Evolutionary conservation across 2,888 invertebrate species (phyloP), one percentile per base, ranked within the genome.

Genomic region (Scaptomyza caliginosa): DNA sequence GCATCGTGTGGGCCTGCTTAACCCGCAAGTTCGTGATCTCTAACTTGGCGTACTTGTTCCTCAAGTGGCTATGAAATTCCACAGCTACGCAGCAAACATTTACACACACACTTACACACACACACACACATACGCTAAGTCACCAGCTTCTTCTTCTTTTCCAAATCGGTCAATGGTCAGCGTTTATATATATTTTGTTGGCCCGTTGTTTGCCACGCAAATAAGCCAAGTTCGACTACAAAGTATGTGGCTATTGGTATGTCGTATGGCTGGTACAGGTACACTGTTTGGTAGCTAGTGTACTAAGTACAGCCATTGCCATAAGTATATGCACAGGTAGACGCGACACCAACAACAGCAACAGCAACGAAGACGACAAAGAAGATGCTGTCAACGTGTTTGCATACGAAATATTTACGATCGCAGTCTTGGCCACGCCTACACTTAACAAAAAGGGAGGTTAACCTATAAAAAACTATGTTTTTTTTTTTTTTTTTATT

Each of bases 91-190:
- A 81, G 78, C 45, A 51, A 36, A 56, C 19, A 30, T 17, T 10
- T 21, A 32, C 34, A 19, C 24, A 49, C 13, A 19, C 30, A 24
- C 39, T 5, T 6, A 24, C 6, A 24, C 24, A 5, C 4, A 11
- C 21, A 42, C 38, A 50, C 17, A 36, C 16, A 46, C 54, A 57
- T 52, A n/a, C n/a, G 45, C 52, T 49, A 34, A 63, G 5, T 19
- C 3, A 38, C 17, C 48, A 55, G 43, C 51, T 43, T 30, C 67
- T 36, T 52, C 74, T 45, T 34, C 7, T 34, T 13, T 7, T 63
- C 72, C 85, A 75, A 65, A 83, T 77, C 75, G 77, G 86, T 82
- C 81, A 82, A 80, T 86, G 86, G 86, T 80, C 83, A 85, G 76
- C 72, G 79, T 59, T 72, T 67, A n/a, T n/a, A n/a, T 45, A 8